These are phyloP conservation scores for Epicauta chinensis DNA, from an alignment of 1,140 invertebrate species.

Conservation along the genomic window DNA sequence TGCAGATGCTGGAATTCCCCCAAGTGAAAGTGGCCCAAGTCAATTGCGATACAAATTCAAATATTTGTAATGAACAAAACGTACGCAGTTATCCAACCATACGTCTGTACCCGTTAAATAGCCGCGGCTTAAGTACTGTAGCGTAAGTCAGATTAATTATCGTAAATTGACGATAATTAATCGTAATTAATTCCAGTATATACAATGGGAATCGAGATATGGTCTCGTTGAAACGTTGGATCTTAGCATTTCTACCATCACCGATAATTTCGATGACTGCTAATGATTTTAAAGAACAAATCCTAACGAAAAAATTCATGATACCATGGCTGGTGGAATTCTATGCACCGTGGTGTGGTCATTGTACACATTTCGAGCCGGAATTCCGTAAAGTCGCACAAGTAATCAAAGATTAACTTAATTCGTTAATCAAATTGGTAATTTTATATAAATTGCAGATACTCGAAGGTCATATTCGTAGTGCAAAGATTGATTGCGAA, in stretches of 20 bases:
- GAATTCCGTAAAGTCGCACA: constrained; percentile 60
- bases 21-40: constrained; percentile 60
- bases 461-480: constrained; percentile 61
- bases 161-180: constrained; percentile 16
- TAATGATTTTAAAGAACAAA: constrained; percentile 39
- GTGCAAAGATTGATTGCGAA: constrained; percentile 78
- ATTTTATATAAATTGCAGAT: constrained; percentile 27
- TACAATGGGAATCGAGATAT: constrained; percentile 58
- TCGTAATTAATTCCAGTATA: constrained; percentile 44
- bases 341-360: constrained; percentile 71
- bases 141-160: constrained; percentile 51
- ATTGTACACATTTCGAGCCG: constrained; percentile 63
- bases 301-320: constrained; percentile 42
- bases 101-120: constrained; percentile 57
- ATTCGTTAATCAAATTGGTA: neutral
- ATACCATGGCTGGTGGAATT: constrained; percentile 64
- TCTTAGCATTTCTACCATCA: constrained; percentile 53
- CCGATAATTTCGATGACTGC: constrained; percentile 43
- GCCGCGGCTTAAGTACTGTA: constrained; percentile 44
- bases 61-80: constrained; percentile 53
- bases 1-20: constrained; percentile 44
- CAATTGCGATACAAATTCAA: constrained; percentile 56
- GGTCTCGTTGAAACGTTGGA: constrained; percentile 53
- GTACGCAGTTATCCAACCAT: constrained; percentile 66
- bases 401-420: constrained; percentile 42